These are phyloP conservation scores for Drosophila ohnishii DNA, from an alignment of 1,140 invertebrate species.

Conservation along the genomic window DNA sequence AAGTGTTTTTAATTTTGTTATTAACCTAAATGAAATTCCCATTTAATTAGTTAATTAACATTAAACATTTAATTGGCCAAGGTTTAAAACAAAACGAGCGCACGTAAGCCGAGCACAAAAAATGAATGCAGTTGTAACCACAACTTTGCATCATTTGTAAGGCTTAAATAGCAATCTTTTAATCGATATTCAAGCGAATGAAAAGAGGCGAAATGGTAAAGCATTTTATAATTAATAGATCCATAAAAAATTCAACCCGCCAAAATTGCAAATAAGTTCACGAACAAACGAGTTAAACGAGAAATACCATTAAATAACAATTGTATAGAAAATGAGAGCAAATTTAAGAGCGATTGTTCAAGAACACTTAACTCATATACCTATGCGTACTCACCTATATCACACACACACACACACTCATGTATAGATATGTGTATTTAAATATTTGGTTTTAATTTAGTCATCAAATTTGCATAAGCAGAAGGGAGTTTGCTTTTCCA, in stretches of 20 bases:
- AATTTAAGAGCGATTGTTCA: constrained; percentile 25
- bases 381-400: constrained; percentile 40
- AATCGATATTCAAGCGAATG: constrained; percentile 54
- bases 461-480: constrained; percentile 22
- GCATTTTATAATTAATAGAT: constrained; percentile 63
- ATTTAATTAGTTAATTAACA: constrained; percentile 68
- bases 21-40: constrained; percentile 47
- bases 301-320: constrained; percentile 36
- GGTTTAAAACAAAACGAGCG: constrained; percentile 18
- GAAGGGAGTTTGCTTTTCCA: constrained; percentile 4
- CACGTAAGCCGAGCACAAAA: constrained; percentile 19
- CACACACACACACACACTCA: constrained; percentile 19
- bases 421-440: constrained; percentile 36
- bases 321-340: constrained; percentile 30
- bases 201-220: constrained; percentile 21
- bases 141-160: constrained; percentile 52
- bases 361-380: constrained; percentile 34
- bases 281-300: constrained; percentile 45
- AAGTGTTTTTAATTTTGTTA: constrained; percentile 53
- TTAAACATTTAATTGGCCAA: constrained; percentile 70
- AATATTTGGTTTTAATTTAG: constrained; percentile 44
- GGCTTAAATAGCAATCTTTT: constrained; percentile 44
- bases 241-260: constrained; percentile 70
- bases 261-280: constrained; percentile 68
- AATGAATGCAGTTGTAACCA: constrained; percentile 32